phyloP scores from a whole-genome alignment of 2,888 invertebrate genomes.

The Sinhomidia bicolor region DNA sequence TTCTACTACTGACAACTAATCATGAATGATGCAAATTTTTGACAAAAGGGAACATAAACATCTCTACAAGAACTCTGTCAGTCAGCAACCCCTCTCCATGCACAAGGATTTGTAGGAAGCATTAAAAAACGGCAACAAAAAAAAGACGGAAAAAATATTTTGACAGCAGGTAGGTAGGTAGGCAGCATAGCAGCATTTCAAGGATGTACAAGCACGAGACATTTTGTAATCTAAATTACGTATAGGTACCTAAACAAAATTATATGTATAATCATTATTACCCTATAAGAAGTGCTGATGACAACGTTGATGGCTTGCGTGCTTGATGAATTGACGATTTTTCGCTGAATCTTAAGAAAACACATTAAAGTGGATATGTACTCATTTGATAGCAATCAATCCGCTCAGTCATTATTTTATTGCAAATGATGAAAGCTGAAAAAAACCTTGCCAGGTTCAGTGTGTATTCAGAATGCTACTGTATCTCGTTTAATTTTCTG shows the following conservation, averaged over 20 bases:
- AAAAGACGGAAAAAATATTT: conserved; percentile 34
- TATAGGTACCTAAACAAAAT: neutral
- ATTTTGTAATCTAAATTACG: neutral
- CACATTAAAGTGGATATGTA: no score
- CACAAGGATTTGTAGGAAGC: conserved; percentile 28
- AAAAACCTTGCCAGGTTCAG: no score
- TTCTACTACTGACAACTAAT: neutral
- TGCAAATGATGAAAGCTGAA: no score
- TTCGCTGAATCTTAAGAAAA: no score
- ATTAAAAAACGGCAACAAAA: conserved; percentile 49
- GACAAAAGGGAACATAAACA: conserved; percentile 24
- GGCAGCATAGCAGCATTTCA: neutral
- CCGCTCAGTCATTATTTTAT: no score
- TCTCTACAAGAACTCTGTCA: conserved; percentile 51
- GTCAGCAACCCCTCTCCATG: conserved; percentile 29
- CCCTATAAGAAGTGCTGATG: conserved; percentile 46
- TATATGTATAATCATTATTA: neutral
- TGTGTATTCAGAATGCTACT: no score
- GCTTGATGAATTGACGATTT: neutral
- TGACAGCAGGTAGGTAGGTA: conserved; percentile 42
- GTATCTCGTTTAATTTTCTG: no score
- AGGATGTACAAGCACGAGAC: neutral
- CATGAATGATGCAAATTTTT: conserved; percentile 7
- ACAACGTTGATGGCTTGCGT: neutral
- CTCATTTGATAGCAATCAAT: no score